Base-by-base conservation (phyloP, 2,797 vertebrate species). In the Enteromius fasciolatus region DNA sequence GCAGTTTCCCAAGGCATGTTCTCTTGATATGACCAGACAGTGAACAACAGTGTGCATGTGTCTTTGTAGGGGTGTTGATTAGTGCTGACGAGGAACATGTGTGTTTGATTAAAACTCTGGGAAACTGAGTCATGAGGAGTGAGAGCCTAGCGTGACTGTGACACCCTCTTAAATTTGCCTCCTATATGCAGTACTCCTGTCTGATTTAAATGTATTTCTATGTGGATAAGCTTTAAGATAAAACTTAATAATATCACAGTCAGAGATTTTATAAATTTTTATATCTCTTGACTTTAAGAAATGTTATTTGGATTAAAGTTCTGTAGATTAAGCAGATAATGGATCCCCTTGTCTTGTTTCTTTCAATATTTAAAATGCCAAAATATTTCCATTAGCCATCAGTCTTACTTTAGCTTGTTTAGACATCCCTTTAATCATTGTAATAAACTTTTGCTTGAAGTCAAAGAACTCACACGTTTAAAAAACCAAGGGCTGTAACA, bases 241-340 rank as follows among this genome's bases (percentile, higher is more conserved):
- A 50, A 44, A 23, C n/a, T 2, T 5, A 18, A 70, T 70, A 17
- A 46, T 70, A 48, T 48, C 7, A 15, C 41, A 48, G 41, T 25
- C 10, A 52, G 17, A 7, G 10, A 10, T 73, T 31, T n/a, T n/a
- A n/a, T n/a, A 6, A n/a, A 50, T 20, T 52, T 7, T 73, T 17
- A 7, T 3, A 28, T 73, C 1, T 18, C 18, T 74, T 15, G 4
- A 46, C 41, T 44, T 50, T 72, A 72, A 72, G 25, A 20, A 5
- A 10, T 20, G 50, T 20, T 25, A 50, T 72, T 57, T 57, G 52
- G 10, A 54, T 54, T 54, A 59, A 39, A 23, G 33, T 33, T 75
- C 50, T 57, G 33, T 36, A 74, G 70, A 36, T 54, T 33, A n/a
- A 74, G 70, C 18, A 36, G 18, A 54, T 54, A 73, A 54, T 54